phyloP scores from a whole-genome alignment of 2,113 vertebrate species.

The Macrotus californicus region DNA sequence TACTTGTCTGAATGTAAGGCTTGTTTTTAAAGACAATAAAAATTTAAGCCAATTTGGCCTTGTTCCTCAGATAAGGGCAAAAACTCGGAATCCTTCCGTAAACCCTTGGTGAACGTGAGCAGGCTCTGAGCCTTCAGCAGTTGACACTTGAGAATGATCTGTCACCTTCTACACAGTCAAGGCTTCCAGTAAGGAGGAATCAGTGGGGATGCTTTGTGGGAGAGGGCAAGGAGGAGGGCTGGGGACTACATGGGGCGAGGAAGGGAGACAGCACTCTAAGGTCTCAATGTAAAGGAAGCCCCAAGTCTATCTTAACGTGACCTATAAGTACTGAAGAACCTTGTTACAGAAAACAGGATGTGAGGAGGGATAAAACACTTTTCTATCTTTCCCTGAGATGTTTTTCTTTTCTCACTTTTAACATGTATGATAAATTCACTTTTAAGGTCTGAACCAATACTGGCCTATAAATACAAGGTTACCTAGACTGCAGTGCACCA shows the following conservation, averaged over 20 bases:
- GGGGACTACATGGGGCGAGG: background rate
- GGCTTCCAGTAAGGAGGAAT: background rate
- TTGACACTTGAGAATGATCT: background rate
- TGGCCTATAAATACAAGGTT: background rate
- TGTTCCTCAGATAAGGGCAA: background rate
- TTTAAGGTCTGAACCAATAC: background rate
- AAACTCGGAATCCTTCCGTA: background rate
- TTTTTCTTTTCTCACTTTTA: background rate
- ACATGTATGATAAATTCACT: background rate
- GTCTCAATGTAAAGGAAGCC: background rate
- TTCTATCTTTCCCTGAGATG: background rate
- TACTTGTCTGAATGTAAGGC: background rate
- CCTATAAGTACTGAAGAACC: background rate
- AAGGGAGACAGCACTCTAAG: background rate
- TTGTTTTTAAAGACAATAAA: slow-evolving; percentile 22
- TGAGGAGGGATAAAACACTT: background rate
- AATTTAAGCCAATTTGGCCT: background rate
- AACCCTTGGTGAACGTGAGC: background rate
- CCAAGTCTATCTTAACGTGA: background rate
- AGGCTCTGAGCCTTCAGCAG: background rate
- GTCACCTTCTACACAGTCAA: background rate
- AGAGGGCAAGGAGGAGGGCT: background rate
- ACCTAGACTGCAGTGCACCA: background rate
- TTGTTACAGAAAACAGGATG: background rate
- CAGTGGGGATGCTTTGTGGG: background rate